Evolutionary conservation across 2,113 vertebrate species (phyloP).

Genomic region (Cyanocitta stelleri): DNA sequence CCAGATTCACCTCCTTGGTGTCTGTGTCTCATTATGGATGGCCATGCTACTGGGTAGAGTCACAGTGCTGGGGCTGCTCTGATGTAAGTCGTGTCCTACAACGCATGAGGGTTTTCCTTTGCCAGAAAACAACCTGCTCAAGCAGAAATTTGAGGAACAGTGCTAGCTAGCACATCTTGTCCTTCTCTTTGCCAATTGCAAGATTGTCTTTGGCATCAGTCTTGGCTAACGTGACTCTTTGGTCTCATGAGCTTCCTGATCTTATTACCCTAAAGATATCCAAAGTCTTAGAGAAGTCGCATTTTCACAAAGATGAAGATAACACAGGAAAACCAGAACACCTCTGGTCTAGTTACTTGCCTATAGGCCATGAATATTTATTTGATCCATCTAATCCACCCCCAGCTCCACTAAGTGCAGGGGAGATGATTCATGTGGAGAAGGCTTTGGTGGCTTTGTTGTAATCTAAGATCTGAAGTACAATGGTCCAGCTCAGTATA

Average conservation of each 20-base stretch:
- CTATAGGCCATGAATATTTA: background rate
- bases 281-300: background rate
- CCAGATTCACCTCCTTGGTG: background rate
- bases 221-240: background rate
- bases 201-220: background rate
- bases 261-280: background rate
- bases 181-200: background rate
- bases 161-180: background rate
- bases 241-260: background rate
- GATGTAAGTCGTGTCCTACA: background rate
- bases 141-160: background rate
- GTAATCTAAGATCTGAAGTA: background rate
- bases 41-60: background rate
- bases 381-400: background rate
- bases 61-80: background rate
- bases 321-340: background rate
- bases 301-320: background rate
- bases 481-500: background rate
- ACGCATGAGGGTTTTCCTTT: background rate
- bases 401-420: background rate
- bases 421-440: background rate
- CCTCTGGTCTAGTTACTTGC: background rate
- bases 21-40: background rate
- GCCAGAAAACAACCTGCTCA: background rate
- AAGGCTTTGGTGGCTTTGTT: background rate